Evolutionary conservation across 2,888 invertebrate genomes (phyloP).

Genomic region (Heliconius hortense): DNA sequence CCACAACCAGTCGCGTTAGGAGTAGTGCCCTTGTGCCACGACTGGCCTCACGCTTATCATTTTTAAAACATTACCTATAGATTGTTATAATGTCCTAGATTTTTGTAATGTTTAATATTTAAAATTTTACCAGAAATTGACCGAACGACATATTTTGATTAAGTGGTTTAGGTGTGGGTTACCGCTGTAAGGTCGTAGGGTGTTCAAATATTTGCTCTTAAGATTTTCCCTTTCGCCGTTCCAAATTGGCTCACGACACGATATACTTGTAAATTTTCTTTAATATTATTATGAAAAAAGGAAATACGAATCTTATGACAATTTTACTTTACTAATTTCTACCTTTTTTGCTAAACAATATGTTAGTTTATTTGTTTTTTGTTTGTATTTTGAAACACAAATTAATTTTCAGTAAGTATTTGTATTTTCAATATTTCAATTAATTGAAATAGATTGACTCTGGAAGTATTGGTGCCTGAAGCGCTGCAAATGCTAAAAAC

Average conservation of each 20-base stretch:
- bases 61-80: too few species aligned
- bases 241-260: neutral
- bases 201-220: slow-evolving; percentile 6
- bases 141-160: neutral
- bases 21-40: too few species aligned
- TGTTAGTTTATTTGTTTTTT: neutral
- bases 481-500: neutral
- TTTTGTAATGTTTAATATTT: too few species aligned
- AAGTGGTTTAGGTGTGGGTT: neutral
- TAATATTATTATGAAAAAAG: neutral
- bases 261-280: neutral
- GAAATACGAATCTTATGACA: neutral
- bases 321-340: neutral
- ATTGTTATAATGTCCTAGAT: too few species aligned
- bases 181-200: slow-evolving; percentile 4
- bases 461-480: neutral
- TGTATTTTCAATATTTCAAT: neutral
- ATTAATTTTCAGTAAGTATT: neutral
- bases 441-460: neutral
- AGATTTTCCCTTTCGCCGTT: neutral
- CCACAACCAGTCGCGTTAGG: too few species aligned
- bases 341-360: neutral
- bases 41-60: too few species aligned
- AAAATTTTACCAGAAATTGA: too few species aligned
- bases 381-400: neutral